Conservation (phyloP, 2,797 vertebrate species). For the Bryconaethiops microstoma region DNA sequence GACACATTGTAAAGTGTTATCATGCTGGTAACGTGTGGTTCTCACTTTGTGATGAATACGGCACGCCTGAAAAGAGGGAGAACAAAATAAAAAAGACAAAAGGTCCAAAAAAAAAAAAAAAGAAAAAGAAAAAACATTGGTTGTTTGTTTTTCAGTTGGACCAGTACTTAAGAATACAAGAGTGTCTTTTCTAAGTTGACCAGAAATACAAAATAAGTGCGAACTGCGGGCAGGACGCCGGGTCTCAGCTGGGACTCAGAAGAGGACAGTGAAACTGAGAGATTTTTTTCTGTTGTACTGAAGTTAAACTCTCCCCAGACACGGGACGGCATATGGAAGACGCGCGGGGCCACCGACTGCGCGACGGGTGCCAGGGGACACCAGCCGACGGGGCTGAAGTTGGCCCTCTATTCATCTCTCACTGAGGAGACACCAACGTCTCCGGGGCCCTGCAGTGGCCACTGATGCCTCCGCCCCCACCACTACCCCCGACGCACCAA, state of each 20-base stretch:
- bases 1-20: no score
- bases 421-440: slow-evolving; percentile 39
- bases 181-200: no score
- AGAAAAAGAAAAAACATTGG: no score
- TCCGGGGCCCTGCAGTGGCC: slow-evolving; percentile 37
- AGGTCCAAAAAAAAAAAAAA: no score
- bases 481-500: slow-evolving; percentile 3
- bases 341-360: slow-evolving; percentile 64
- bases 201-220: not conserved
- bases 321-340: slow-evolving; percentile 81
- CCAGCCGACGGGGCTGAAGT: slow-evolving; percentile 75
- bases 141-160: no score
- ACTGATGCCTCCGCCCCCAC: not conserved
- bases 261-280: slow-evolving; percentile 19
- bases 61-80: no score
- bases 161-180: no score
- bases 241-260: not conserved
- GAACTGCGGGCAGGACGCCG: not conserved
- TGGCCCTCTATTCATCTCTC: slow-evolving; percentile 56
- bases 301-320: slow-evolving; percentile 61
- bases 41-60: no score
- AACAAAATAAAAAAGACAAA: no score
- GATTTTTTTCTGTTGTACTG: slow-evolving; percentile 60
- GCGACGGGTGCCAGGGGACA: slow-evolving; percentile 76
- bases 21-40: no score